These are phyloP conservation scores for Molothrus aeneus DNA, from an alignment of 2,797 vertebrate genomes.

Conservation along the genomic window DNA sequence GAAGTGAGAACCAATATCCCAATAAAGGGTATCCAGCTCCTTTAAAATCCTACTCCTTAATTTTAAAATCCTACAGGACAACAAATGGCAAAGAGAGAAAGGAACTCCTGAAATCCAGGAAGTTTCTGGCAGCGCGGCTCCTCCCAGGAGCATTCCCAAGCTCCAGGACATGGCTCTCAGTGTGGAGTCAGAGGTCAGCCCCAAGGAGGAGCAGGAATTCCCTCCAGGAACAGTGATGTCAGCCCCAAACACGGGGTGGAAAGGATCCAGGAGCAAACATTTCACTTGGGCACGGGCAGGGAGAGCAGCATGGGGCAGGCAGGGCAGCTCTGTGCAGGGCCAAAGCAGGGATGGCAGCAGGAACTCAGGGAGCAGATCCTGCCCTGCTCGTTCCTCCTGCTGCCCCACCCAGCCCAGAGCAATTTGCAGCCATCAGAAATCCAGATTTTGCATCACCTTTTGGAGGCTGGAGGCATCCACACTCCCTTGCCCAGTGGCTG, in stretches of 20 bases:
- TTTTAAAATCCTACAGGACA: background rate
- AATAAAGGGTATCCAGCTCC: background rate
- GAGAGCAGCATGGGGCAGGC: background rate
- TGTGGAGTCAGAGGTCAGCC: background rate
- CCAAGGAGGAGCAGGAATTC: background rate
- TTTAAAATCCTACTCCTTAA: background rate
- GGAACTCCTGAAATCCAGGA: background rate
- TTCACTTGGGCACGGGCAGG: background rate
- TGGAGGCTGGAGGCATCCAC: background rate
- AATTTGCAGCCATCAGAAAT: background rate
- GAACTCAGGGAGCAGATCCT: background rate
- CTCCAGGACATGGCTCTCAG: background rate
- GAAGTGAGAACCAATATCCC: background rate
- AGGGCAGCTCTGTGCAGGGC: background rate
- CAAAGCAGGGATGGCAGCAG: background rate
- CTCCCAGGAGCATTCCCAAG: background rate
- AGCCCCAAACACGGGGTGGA: background rate
- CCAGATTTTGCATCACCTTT: background rate
- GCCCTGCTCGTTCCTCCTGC: slow-evolving; percentile 32
- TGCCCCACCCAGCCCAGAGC: background rate
- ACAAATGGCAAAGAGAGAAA: background rate
- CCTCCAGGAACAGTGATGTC: background rate
- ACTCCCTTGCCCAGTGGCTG: fast-evolving
- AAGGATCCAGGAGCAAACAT: slow-evolving; percentile 9
- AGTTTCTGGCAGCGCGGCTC: background rate